Evolutionary conservation across 2,888 invertebrate species (phyloP), one percentile per base, ranked within the genome.

Genomic region (Chymomyza amoena): DNA sequence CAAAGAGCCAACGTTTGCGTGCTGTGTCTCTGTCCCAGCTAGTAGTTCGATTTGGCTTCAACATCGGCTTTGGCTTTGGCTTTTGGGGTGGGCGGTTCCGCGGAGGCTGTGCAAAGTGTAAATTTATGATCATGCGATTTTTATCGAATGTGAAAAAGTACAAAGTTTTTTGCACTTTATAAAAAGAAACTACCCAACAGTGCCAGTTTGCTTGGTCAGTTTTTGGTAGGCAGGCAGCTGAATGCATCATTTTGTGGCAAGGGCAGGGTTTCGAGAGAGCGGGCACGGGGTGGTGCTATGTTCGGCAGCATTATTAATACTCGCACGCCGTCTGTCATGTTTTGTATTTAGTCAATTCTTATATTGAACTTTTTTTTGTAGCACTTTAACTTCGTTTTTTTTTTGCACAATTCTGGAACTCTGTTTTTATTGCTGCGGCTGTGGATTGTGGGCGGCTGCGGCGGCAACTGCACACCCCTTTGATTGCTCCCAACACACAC

Each of bases 41-140:
- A 28, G 51, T 61, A 54, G 54, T 16, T 18, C 54, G 56, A 4
- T 60, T 25, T 63, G 52, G 64, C 45, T 61, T 50, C 50, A 32
- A 63, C 25, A 60, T n/a, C 13, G 20, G 66, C 18, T 45, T 50
- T 28, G 25, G 51, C 51, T 66, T 32, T 69, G 50, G 60, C 18
- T 64, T 56, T 75, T 65, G 76, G 67, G 76, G 83, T 80, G 89
- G 90, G 90, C 84, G 90, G 83, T 81, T 75, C 90, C 90, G 80
- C 80, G 84, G 89, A 91, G 90, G 91, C 91, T 89, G 90, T 84
- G 90, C 90, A 88, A 90, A 91, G 91, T 91, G 91, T 90, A 91
- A 91, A 91, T 91, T 91, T 91, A 91, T 91, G 91, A 90, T 90
- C 89, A 84, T 89, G 83, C 88, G 91, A 91, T 91, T 90, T 90